Conservation (phyloP, 2,113 vertebrate species). For the Bubalus kerabau region DNA sequence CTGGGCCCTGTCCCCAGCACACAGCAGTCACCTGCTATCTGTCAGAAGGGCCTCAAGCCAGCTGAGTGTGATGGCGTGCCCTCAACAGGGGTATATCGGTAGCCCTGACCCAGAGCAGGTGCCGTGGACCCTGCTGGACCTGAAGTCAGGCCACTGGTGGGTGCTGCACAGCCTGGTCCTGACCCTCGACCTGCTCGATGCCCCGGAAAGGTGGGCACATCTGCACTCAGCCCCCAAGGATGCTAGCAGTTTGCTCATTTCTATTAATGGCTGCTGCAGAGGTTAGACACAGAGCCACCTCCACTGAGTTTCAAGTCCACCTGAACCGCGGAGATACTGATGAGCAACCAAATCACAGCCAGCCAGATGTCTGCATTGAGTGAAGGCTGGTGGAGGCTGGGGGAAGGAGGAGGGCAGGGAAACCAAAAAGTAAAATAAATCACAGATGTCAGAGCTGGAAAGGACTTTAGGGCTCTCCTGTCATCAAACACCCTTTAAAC, state of each 20-base stretch:
- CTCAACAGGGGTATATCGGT: background rate
- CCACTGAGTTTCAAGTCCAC: background rate
- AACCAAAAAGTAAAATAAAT: background rate
- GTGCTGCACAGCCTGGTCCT: background rate
- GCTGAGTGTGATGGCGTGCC: rapidly evolving
- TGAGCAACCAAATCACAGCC: background rate
- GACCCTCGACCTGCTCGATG: background rate
- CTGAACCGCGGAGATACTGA: rapidly evolving
- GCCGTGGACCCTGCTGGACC: background rate
- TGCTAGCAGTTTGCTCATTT: rapidly evolving
- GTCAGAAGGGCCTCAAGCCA: background rate
- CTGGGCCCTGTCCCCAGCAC: background rate
- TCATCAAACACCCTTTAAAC: background rate
- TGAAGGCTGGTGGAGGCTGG: background rate
- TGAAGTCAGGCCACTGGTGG: rapidly evolving
- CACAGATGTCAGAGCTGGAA: background rate
- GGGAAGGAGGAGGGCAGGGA: rapidly evolving
- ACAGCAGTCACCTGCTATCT: rapidly evolving
- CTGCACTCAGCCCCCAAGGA: background rate
- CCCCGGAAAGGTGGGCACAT: background rate
- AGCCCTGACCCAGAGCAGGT: background rate
- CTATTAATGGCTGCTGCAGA: background rate
- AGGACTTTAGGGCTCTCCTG: background rate
- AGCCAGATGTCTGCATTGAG: too few species aligned
- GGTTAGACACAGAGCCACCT: background rate